These are phyloP conservation scores for Caligus rogercresseyi DNA, from an alignment of 1,140 invertebrate genomes.

Conservation along the genomic window DNA sequence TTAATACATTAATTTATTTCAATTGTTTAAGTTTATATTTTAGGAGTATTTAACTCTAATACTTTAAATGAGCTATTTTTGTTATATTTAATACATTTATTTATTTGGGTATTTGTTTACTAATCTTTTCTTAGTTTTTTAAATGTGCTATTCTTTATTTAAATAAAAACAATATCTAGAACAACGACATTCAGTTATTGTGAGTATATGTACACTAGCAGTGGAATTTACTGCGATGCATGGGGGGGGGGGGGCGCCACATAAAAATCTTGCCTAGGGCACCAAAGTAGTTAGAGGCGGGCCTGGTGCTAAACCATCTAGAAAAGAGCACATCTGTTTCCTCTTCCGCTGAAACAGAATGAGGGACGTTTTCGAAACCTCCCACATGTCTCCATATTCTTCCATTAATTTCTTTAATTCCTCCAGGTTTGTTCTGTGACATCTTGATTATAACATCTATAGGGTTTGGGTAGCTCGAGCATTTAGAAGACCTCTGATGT, in stretches of 20 bases:
- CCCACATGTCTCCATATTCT: no score
- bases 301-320: no score
- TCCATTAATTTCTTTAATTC: no score
- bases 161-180: background rate
- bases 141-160: background rate
- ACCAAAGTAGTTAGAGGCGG: background rate
- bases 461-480: no score
- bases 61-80: background rate
- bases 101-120: constrained; percentile 1
- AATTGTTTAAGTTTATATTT: background rate
- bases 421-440: no score
- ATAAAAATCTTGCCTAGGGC: background rate
- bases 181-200: background rate
- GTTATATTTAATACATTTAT: background rate
- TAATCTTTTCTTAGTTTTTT: background rate
- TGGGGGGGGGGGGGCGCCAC: background rate
- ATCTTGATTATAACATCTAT: no score
- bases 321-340: no score
- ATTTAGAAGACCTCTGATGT: no score
- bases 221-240: background rate
- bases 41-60: background rate
- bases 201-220: background rate
- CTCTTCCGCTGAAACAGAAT: no score
- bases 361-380: no score
- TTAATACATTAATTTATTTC: background rate